Percentiles rank a stretch among this genome's conserved stretches.
Conservation (phyloP, 2,113 vertebrate species). For the Panthera uncia region DNA sequence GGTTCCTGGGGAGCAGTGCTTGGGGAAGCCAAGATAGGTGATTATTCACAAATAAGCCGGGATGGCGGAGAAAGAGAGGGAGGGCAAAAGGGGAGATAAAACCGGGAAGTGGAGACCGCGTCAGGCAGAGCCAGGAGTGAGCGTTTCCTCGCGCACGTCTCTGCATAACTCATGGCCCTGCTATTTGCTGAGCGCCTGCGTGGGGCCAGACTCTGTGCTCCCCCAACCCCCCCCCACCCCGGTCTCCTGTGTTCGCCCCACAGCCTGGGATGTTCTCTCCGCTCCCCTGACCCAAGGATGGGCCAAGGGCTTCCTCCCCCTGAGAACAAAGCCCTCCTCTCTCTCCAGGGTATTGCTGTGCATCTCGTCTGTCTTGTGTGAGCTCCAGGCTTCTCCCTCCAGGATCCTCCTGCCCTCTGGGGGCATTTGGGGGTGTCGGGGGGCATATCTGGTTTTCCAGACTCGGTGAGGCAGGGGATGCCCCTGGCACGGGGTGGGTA, state of each 20-base stretch:
- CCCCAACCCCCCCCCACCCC: too few species aligned
- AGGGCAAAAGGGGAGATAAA: background rate
- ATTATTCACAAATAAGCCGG: background rate
- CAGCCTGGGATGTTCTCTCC: background rate
- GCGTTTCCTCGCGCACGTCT: rapidly evolving
- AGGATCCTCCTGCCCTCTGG: background rate
- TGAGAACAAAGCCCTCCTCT: background rate
- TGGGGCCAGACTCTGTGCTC: too few species aligned
- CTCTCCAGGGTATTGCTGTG: too few species aligned
- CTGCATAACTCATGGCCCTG: background rate
- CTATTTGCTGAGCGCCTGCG: rapidly evolving
- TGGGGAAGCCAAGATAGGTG: rapidly evolving
- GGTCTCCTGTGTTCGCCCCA: background rate
- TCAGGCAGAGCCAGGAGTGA: rapidly evolving
- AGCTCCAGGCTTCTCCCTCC: rapidly evolving
- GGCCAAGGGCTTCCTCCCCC: background rate
- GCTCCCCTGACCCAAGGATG: background rate
- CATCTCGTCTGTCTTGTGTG: rapidly evolving
- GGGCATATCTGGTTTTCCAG: background rate
- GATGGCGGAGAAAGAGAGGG: too few species aligned
- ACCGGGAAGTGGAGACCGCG: background rate
- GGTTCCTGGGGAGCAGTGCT: too few species aligned
- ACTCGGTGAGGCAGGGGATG: rapidly evolving
- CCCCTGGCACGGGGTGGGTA: background rate
- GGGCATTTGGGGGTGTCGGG: background rate